phyloP scores from a whole-genome alignment of 2,797 vertebrate species.

The Pagetopsis macropterus region DNA sequence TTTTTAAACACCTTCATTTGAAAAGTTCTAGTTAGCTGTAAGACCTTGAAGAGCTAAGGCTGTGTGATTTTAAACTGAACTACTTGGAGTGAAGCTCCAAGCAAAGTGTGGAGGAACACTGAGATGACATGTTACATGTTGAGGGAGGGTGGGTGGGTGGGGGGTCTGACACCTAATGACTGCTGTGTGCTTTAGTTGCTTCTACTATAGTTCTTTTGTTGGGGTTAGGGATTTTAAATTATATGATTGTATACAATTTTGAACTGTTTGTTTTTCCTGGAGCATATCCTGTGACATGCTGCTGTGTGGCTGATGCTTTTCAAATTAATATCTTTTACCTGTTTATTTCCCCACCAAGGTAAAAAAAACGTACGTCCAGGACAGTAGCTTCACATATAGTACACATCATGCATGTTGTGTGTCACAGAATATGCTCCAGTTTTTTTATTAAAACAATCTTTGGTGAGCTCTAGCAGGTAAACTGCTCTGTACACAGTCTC shows the following conservation, averaged over 20 bases:
- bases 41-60: slow-evolving; percentile 11
- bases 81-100: slow-evolving; percentile 30
- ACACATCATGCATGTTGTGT: slow-evolving; percentile 5
- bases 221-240: slow-evolving; percentile 74
- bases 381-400: slow-evolving; percentile 31
- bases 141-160: slow-evolving; percentile 31
- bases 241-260: slow-evolving; percentile 87
- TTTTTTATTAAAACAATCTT: slow-evolving; percentile 65
- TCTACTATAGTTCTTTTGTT: slow-evolving; percentile 76
- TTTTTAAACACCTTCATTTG: slow-evolving; percentile 23
- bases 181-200: slow-evolving; percentile 77
- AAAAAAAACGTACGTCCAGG: slow-evolving; percentile 10
- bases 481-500: slow-evolving; percentile 56
- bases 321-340: neutral
- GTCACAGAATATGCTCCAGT: slow-evolving; percentile 56
- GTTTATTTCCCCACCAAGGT: slow-evolving; percentile 2
- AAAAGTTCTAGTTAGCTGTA: slow-evolving; percentile 6
- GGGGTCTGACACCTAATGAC: slow-evolving; percentile 53
- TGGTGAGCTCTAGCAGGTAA: slow-evolving; percentile 56
- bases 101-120: slow-evolving; percentile 41
- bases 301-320: slow-evolving; percentile 26
- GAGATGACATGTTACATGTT: slow-evolving; percentile 59
- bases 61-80: slow-evolving; percentile 40
- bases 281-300: slow-evolving; percentile 60
- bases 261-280: slow-evolving; percentile 87